Base-by-base conservation (phyloP, 2,113 vertebrate species). In the Dipodomys spectabilis region DNA sequence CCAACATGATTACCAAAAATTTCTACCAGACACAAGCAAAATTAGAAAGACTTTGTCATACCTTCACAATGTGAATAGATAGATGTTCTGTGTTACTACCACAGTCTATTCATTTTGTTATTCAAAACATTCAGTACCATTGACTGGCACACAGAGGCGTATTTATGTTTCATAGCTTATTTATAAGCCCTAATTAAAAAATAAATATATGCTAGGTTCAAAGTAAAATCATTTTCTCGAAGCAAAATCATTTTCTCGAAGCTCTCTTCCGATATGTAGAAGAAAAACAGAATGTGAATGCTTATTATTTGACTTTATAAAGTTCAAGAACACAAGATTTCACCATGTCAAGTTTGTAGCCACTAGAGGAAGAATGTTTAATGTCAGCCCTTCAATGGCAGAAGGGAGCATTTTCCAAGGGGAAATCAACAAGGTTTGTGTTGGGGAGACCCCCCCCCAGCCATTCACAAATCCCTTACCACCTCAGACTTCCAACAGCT, bases 131-230 rank as follows among this genome's bases (percentile, higher is more conserved):
- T 73, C 64, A 23, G 68, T 96, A 80, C 13, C 10, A 45, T 11
- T 81, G 44, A 45, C 6, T 28, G 81, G 82, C 65, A 68, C 77
- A 67, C 64, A 11, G 49, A 53, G 49, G 49, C 12, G 49, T 53
- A 53, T 53, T 53, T 53, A 53, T 53, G 49, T 53, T 53, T 53
- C 49, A 53, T 12, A 53, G 12, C 49, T 13, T 53, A 13, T 53
- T 9, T 53, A 53, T 53, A 53, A 53, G 49, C 12, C 49, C 49
- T 53, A 53, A 11, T 53, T 53, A 53, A 53, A 53, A 53, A 11
- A 90, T 0, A 90, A 27, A 79, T 53, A 89, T 86, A 84, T 95
- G 88, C 94, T 78, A 62, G 39, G 57, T 77, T 97, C 39, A 95
- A 90, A 95, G 20, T 49, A 27, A 91, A 62, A 67, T 13, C 22